These are phyloP conservation scores for Chalcosyrphus nemorum DNA, from an alignment of 2,888 invertebrate genomes.

Conservation along the genomic window DNA sequence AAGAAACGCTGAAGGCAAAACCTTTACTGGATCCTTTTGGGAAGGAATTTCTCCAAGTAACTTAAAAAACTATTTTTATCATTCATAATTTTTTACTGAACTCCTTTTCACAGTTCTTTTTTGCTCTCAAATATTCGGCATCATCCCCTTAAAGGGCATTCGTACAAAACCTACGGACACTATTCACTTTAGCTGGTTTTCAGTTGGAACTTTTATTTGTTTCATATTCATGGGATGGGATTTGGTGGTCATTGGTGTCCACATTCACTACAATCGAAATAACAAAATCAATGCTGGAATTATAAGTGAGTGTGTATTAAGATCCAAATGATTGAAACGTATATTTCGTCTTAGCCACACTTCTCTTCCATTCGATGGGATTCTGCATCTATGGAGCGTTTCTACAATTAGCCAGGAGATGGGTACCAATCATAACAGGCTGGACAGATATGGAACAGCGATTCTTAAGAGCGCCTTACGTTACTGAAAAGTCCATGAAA, in stretches of 20 bases:
- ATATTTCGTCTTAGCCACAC: slow-evolving; percentile 16
- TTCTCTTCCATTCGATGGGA: slow-evolving; percentile 49
- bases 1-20: not conserved
- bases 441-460: slow-evolving; percentile 59
- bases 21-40: slow-evolving; percentile 32
- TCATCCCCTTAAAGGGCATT: slow-evolving; percentile 44
- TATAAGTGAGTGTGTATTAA: slow-evolving; percentile 19
- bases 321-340: no score
- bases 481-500: not conserved
- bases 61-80: not conserved
- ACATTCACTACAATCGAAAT: slow-evolving; percentile 1
- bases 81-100: no score
- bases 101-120: slow-evolving; percentile 29
- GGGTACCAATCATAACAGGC: slow-evolving; percentile 29
- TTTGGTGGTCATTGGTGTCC: not conserved
- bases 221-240: slow-evolving; percentile 43
- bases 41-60: slow-evolving; percentile 54
- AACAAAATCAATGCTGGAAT: slow-evolving; percentile 2
- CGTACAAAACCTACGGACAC: not conserved
- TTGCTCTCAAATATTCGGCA: slow-evolving; percentile 52
- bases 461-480: slow-evolving; percentile 34
- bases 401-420: slow-evolving; percentile 33
- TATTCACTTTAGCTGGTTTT: slow-evolving; percentile 47
- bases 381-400: slow-evolving; percentile 49
- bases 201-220: slow-evolving; percentile 16